A percentile compares a stretch with the other conserved stretches of the same genome.
Evolutionary conservation across 2,888 invertebrate species (phyloP).

Genomic region (Melipona beecheii): DNA sequence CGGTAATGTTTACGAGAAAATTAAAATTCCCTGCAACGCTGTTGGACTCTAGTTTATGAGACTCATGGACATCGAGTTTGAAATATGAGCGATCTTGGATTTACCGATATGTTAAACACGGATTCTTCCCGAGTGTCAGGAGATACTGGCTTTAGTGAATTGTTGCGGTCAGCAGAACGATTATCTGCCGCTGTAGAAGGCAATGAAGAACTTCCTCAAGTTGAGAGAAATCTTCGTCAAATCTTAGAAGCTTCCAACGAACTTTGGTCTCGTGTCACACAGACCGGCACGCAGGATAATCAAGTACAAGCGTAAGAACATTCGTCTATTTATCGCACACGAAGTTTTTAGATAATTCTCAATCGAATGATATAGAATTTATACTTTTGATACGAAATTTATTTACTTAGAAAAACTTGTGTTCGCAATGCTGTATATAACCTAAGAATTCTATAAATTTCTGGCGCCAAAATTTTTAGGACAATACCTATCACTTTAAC

Average conservation of each 20-base stretch:
- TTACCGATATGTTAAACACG: slow-evolving; percentile 45
- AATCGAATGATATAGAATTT: background rate
- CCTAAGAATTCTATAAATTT: slow-evolving; percentile 28
- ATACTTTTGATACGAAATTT: background rate
- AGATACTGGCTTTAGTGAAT: slow-evolving; percentile 91
- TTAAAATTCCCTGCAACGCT: slow-evolving; percentile 20
- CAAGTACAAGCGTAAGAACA: slow-evolving; percentile 91
- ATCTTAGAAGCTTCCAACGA: slow-evolving; percentile 96
- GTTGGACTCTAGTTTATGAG: background rate
- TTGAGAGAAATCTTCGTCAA: slow-evolving; percentile 95
- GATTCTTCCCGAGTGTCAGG: slow-evolving; percentile 57
- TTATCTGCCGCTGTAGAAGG: slow-evolving; percentile 95
- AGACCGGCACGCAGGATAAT: slow-evolving; percentile 94
- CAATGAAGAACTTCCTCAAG: slow-evolving; percentile 92
- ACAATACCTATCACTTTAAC: background rate
- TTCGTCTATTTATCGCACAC: background rate
- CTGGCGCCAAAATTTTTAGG: slow-evolving; percentile 48
- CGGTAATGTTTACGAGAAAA: background rate
- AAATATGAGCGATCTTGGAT: slow-evolving; percentile 57
- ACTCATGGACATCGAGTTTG: slow-evolving; percentile 22
- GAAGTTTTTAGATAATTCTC: background rate
- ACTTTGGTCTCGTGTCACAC: slow-evolving; percentile 93
- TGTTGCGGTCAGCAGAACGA: slow-evolving; percentile 96
- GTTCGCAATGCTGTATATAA: slow-evolving; percentile 21
- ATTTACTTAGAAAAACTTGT: background rate